These are phyloP conservation scores for Aphyosemion australe DNA, from an alignment of 2,113 vertebrate genomes.

Conservation along the genomic window DNA sequence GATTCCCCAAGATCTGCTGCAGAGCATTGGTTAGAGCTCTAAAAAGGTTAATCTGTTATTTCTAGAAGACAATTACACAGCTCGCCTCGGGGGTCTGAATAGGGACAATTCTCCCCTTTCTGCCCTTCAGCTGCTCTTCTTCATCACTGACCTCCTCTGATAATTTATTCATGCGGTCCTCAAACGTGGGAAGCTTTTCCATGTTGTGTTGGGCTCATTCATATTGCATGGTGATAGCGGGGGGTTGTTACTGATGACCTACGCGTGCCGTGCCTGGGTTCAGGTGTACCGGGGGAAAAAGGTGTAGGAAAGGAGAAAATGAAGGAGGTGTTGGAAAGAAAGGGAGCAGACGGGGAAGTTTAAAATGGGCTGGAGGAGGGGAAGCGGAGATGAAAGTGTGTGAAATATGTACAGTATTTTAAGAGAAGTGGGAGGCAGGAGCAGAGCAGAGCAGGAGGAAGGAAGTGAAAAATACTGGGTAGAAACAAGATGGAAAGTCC, in stretches of 20 bases:
- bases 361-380: not conserved
- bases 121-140: slow-evolving; percentile 7
- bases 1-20: not conserved
- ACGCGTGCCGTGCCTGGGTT: slow-evolving; percentile 3
- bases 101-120: not conserved
- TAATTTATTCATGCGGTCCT: slow-evolving; percentile 54
- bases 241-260: slow-evolving; percentile 17
- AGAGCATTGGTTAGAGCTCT: not conserved
- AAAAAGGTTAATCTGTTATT: not conserved
- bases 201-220: slow-evolving; percentile 56
- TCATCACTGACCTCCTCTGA: slow-evolving; percentile 34
- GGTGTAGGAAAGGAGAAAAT: not conserved
- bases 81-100: slow-evolving; percentile 1
- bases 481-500: slow-evolving; percentile 31
- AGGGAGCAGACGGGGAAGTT: not conserved
- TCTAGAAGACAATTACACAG: slow-evolving; percentile 15
- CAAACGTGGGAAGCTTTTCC: slow-evolving; percentile 19
- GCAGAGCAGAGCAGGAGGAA: not conserved
- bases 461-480: slow-evolving; percentile 1
- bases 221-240: slow-evolving; percentile 53
- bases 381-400: not conserved
- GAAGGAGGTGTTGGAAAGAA: not conserved
- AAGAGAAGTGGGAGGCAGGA: slow-evolving; percentile 5
- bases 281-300: slow-evolving; percentile 9
- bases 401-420: slow-evolving; percentile 36